Conservation (phyloP, 2,888 invertebrate genomes). For the Uloborus plumipes region DNA sequence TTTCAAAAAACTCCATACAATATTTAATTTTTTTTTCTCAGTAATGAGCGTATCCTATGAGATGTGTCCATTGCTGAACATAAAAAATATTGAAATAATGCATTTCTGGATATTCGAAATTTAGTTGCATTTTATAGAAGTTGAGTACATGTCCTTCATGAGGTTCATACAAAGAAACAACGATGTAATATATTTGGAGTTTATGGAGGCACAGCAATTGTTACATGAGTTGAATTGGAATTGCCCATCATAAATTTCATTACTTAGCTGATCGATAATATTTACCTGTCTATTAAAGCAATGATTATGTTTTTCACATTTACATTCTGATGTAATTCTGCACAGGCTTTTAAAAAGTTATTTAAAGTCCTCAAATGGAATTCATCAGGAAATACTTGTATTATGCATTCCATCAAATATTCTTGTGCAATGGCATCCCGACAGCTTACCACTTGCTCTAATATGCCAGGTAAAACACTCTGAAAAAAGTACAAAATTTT, state of each 20-base stretch:
- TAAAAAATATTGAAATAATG: too few species aligned
- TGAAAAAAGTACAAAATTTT: constrained; percentile 68
- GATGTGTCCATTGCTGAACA: too few species aligned
- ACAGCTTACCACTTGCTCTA: constrained; percentile 98
- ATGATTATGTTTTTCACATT: constrained; percentile 99
- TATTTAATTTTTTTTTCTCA: too few species aligned
- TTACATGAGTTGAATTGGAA: too few species aligned
- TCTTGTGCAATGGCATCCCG: constrained; percentile 98
- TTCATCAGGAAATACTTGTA: constrained; percentile 99
- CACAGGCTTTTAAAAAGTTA: constrained; percentile 96
- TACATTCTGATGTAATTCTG: constrained; percentile 93
- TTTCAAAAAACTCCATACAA: too few species aligned
- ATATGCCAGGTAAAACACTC: constrained; percentile 92
- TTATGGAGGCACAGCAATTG: too few species aligned
- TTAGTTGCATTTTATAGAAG: neutral
- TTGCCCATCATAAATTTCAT: neutral
- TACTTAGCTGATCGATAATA: neutral
- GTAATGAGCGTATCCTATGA: too few species aligned
- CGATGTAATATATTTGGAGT: too few species aligned
- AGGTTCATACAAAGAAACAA: too few species aligned
- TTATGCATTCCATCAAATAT: constrained; percentile 99
- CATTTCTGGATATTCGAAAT: neutral
- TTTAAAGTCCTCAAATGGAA: constrained; percentile 96
- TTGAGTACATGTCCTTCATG: too few species aligned
- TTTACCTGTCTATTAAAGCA: constrained; percentile 84